A percentile compares a stretch with the other conserved stretches of the same genome.
These are phyloP conservation scores for Imbricaverruca yamaguchii DNA, from an alignment of 2,888 invertebrate species.

Conservation along the genomic window DNA sequence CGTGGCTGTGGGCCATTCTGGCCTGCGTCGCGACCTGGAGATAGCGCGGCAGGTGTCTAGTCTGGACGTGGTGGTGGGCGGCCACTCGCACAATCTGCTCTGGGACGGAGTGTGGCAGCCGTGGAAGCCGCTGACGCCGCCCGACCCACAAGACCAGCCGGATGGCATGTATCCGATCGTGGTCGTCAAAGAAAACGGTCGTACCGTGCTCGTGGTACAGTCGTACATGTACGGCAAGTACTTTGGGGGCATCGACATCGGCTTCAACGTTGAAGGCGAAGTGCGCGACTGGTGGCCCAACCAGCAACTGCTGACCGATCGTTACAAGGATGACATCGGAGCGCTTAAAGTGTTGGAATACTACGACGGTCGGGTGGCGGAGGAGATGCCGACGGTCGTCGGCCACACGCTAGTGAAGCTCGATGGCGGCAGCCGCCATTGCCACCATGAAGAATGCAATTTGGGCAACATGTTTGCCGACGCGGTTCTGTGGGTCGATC, in stretches of 20 bases:
- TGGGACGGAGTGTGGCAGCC: neutral
- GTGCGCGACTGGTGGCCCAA: conserved; percentile 1
- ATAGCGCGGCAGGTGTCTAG: neutral
- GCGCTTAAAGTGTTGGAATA: neutral
- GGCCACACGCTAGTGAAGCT: neutral
- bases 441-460: neutral
- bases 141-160: neutral
- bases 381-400: neutral
- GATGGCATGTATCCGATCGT: neutral
- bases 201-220: neutral
- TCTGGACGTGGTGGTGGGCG: neutral
- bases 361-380: neutral
- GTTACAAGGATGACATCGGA: neutral
- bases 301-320: neutral
- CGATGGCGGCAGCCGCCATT: neutral
- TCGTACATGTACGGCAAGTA: neutral
- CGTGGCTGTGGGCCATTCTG: neutral
- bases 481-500: neutral
- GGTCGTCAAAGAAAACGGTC: neutral
- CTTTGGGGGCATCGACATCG: neutral
- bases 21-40: neutral
- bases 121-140: neutral
- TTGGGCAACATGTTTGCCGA: neutral
- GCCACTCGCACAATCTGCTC: neutral
- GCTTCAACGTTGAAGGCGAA: neutral